These are phyloP conservation scores for Thaumetopoea pityocampa DNA, from an alignment of 1,140 invertebrate species.

Conservation along the genomic window DNA sequence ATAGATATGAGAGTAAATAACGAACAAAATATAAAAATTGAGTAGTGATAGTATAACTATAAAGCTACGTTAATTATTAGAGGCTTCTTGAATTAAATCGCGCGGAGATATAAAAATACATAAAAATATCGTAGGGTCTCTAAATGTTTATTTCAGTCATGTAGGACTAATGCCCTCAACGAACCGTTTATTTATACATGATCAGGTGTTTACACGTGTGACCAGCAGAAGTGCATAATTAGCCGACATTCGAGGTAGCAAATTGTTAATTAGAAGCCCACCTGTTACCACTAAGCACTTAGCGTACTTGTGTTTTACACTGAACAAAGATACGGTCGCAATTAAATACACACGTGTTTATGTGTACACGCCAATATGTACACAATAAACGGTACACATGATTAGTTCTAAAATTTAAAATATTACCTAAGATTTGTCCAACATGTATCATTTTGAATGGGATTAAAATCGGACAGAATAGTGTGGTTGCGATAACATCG, in stretches of 20 bases:
- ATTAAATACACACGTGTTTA: too few relatives aligned
- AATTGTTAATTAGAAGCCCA: slow-evolving; percentile 34
- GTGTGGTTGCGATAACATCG: slow-evolving; percentile 44
- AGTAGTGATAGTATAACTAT: too few relatives aligned
- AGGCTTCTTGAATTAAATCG: too few relatives aligned
- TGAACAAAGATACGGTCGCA: too few relatives aligned
- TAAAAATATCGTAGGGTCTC: too few relatives aligned
- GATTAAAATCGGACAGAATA: slow-evolving; percentile 56
- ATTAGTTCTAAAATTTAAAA: slow-evolving; percentile 21
- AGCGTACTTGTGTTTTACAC: slow-evolving; percentile 6
- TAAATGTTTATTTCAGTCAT: too few relatives aligned
- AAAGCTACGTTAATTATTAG: too few relatives aligned
- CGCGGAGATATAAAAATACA: too few relatives aligned
- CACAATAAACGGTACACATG: slow-evolving; percentile 16
- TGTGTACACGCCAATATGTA: too few relatives aligned
- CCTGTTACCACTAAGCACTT: slow-evolving; percentile 17
- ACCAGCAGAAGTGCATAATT: slow-evolving; percentile 33
- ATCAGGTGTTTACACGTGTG: slow-evolving; percentile 5
- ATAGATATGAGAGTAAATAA: too few relatives aligned
- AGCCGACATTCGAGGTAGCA: slow-evolving; percentile 23
- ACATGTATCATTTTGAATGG: slow-evolving; percentile 43
- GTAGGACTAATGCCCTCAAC: too few relatives aligned
- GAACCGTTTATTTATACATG: slow-evolving; percentile 1
- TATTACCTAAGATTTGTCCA: slow-evolving; percentile 11
- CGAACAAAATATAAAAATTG: too few relatives aligned